Base-by-base conservation (phyloP, 2,888 invertebrate genomes). In the Nephrocerus scutellatus region DNA sequence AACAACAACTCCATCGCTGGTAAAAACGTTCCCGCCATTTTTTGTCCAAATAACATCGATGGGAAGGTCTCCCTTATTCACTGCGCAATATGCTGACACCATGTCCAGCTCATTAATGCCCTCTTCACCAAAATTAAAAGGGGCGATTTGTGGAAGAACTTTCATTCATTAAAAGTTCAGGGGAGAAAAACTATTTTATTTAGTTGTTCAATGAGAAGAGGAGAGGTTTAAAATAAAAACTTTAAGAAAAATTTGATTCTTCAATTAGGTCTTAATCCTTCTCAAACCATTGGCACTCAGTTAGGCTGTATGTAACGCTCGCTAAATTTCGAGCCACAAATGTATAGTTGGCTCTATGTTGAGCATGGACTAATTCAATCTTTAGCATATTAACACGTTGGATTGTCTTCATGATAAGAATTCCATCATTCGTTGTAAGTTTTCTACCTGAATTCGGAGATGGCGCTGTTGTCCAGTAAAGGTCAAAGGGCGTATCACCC, bases 401-500 rank as follows among this genome's bases (percentile, higher is more conserved):
- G 53, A 74, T 78, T 49, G 76, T 75, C 57, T 71, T 74, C 28
- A 74, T 75, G 30, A 79, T 66, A 35, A 76, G 66, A 41, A 80
- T 76, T 52, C 77, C 77, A 58, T 76, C 63, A 47, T 76, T 77
- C 54, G 70, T 72, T 54, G 69, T 70, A 31, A 71, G 61, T 48
- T 79, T 71, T 12, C 70, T 68, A 51, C 75, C 74, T 47, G 76
- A 74, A 52, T 74, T 71, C 20, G 74, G 74, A 21, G 62, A 60
- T 37, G 66, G 67, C 3, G 66, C 58, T 12, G 67, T 67, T 1
- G 62, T 65, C 86, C 85, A 86, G 44, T 74, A 74, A 44, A 86
- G 76, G 50, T 79, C 77, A 47, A 90, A 72, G 2, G 89, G 89
- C 54, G 79, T 75, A 66, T 89, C 88, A 43, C 89, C 85, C 62